phyloP scores from a whole-genome alignment of 1,140 invertebrate genomes.

The Centruroides sculpturatus region DNA sequence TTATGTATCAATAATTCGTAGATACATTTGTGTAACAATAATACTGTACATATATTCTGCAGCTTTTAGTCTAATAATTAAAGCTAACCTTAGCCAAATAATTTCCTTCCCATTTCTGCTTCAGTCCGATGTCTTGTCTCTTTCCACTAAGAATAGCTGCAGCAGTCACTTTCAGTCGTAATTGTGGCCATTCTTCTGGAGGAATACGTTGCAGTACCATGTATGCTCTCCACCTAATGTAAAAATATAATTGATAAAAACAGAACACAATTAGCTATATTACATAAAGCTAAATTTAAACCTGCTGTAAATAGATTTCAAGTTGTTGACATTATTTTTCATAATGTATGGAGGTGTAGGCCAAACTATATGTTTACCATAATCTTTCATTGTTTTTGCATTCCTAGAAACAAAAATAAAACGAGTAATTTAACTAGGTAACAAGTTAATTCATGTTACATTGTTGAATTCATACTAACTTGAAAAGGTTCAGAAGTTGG shows the following conservation, averaged over 20 bases:
- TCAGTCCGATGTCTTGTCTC: slow-evolving; percentile 64
- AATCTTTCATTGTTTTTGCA: slow-evolving; percentile 41
- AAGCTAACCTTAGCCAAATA: slow-evolving; percentile 45
- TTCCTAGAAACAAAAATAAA: slow-evolving; percentile 23
- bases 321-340: slow-evolving; percentile 27
- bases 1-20: no score
- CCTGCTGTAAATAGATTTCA: neutral
- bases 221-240: slow-evolving; percentile 58
- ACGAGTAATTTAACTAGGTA: neutral
- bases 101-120: slow-evolving; percentile 78
- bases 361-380: slow-evolving; percentile 66
- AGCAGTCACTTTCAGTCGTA: slow-evolving; percentile 63
- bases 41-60: no score
- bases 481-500: slow-evolving; percentile 47
- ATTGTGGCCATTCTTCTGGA: slow-evolving; percentile 65
- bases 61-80: no score
- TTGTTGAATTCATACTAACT: slow-evolving; percentile 22
- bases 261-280: no score
- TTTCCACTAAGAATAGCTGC: slow-evolving; percentile 57
- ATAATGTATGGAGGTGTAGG: slow-evolving; percentile 55
- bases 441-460: neutral
- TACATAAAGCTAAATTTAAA: no score
- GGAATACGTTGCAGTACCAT: slow-evolving; percentile 72
- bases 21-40: no score
- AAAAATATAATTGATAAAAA: neutral